phyloP scores from a whole-genome alignment of 2,888 invertebrate genomes.

The Luffia ferchaultella region DNA sequence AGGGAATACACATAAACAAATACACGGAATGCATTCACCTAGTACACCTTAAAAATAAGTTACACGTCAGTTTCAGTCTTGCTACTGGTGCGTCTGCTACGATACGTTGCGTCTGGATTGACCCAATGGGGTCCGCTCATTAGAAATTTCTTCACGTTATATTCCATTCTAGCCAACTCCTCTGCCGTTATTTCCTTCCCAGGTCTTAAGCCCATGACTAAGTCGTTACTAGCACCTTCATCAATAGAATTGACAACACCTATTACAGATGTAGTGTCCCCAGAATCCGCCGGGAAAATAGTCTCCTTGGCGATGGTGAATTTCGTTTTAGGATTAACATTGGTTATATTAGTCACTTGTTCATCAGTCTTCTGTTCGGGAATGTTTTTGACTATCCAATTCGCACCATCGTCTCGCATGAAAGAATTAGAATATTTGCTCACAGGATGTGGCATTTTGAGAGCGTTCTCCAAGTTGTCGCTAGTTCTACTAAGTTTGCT shows the following conservation, averaged over 20 bases:
- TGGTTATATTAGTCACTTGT: not conserved
- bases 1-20: not conserved
- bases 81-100: slow-evolving; percentile 58
- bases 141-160: slow-evolving; percentile 78
- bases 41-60: slow-evolving; percentile 20
- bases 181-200: slow-evolving; percentile 56
- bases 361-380: slow-evolving; percentile 15
- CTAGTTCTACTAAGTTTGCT: slow-evolving; percentile 44
- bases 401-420: slow-evolving; percentile 32
- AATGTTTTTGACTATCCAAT: slow-evolving; percentile 33
- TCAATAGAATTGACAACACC: slow-evolving; percentile 28
- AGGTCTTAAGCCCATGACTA: slow-evolving; percentile 19
- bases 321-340: slow-evolving; percentile 24
- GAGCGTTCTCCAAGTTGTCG: slow-evolving; percentile 48
- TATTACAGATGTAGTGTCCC: slow-evolving; percentile 36
- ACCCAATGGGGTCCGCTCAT: slow-evolving; percentile 64
- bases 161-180: slow-evolving; percentile 77
- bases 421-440: slow-evolving; percentile 50
- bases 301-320: slow-evolving; percentile 46
- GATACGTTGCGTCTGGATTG: slow-evolving; percentile 25
- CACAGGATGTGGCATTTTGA: slow-evolving; percentile 58
- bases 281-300: slow-evolving; percentile 49
- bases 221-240: slow-evolving; percentile 32
- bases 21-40: not conserved
- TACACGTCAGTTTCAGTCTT: slow-evolving; percentile 66